Percentiles rank a stretch among this genome's conserved stretches.
These are phyloP conservation scores for Synergus laeviventris DNA, from an alignment of 2,888 invertebrate genomes.

Conservation along the genomic window DNA sequence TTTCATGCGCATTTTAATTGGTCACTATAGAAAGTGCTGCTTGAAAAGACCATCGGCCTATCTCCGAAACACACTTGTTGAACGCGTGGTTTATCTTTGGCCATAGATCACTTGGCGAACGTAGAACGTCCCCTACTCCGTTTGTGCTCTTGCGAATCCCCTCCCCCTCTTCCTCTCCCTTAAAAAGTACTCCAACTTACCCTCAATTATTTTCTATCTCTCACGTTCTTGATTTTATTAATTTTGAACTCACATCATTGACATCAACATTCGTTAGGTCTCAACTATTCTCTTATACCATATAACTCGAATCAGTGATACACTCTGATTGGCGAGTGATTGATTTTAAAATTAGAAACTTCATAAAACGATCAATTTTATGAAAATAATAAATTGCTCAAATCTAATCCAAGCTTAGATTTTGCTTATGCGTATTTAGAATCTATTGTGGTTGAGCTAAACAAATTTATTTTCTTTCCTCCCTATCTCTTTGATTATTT, in stretches of 20 bases:
- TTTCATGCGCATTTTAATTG: slow-evolving; percentile 56
- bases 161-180: neutral
- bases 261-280: neutral
- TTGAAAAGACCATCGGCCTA: slow-evolving; percentile 62
- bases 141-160: slow-evolving; percentile 33
- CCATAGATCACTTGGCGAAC: slow-evolving; percentile 73
- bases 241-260: neutral
- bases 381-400: neutral
- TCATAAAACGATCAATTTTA: no score
- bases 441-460: neutral
- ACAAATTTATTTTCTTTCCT: neutral
- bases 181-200: slow-evolving; percentile 22
- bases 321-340: no score
- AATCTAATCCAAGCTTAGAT: neutral
- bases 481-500: neutral
- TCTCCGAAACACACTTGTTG: slow-evolving; percentile 75
- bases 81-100: slow-evolving; percentile 75
- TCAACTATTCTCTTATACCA: neutral
- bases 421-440: neutral
- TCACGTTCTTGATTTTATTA: neutral
- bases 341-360: no score
- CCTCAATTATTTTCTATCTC: neutral
- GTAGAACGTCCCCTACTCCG: slow-evolving; percentile 53
- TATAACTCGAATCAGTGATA: neutral
- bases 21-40: slow-evolving; percentile 46